Evolutionary conservation across 2,888 invertebrate species (phyloP), one percentile per base, ranked within the genome.

Genomic region (Chalcosyrphus nemorum): DNA sequence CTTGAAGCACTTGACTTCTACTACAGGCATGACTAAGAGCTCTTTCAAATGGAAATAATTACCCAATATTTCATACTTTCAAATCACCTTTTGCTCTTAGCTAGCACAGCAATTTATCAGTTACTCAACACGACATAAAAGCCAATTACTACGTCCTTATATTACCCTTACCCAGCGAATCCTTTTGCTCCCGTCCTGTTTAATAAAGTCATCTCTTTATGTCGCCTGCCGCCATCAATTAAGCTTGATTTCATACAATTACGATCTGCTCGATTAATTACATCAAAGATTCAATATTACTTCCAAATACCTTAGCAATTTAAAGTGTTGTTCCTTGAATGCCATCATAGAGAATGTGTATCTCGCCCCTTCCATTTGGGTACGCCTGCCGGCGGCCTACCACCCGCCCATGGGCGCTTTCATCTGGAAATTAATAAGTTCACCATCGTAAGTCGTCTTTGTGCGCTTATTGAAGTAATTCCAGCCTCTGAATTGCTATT

Each of bases 261-360:
- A 86, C 56, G 76, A 81, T 81, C 77, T 77, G 76, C 81, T 87
- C 86, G 82, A 82, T 86, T 86, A 86, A 87, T 82, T 81, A 81
- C 74, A 80, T 76, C 84, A 75, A 78, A 77, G 70, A 77, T 68
- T 65, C 78, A 61, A 59, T 65, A 65, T 45, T 43, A 72, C 61
- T 56, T 45, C 27, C 13, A 68, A 66, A 77, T 68, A 27, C 61
- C 57, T 27, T 57, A 11, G 68, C 68, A 56, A 57, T 74, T 70
- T 70, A 54, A 65, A 76, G 57, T 52, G 19, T 66, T 57, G 29
- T 11, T 17, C 57, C 24, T 24, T 38, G 3, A 70, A 54, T 13
- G 17, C 41, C 43, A 13, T 11, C 15, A 35, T 19, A n/a, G n/a
- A n/a, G n/a, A n/a, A n/a, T n/a, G n/a, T n/a, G n/a, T n/a, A n/a